A percentile compares a stretch with the other conserved stretches of the same genome.
Conservation (phyloP, 2,113 vertebrate species). For the Chamaea fasciata region DNA sequence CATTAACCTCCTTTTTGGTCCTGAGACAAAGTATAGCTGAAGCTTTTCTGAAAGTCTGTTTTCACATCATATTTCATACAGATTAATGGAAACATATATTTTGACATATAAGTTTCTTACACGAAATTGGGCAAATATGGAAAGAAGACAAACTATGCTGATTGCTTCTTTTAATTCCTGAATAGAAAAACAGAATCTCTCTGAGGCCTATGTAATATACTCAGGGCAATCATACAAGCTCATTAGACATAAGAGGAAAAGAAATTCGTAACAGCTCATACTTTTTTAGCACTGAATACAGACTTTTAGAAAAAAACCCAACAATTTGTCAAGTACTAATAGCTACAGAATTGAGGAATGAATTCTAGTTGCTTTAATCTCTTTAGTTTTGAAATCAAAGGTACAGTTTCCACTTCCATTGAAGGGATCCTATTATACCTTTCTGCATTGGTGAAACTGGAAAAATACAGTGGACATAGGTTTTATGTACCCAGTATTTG, state of each 20-base stretch:
- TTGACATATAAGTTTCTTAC: neutral
- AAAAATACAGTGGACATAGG: neutral
- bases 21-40: neutral
- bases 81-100: neutral
- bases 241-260: neutral
- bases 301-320: neutral
- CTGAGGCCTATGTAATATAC: neutral
- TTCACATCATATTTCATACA: neutral
- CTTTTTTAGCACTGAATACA: neutral
- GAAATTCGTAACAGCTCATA: neutral
- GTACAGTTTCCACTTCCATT: neutral
- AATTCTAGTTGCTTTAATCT: neutral
- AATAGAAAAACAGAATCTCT: neutral
- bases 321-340: neutral
- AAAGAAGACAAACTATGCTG: neutral
- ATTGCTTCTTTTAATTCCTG: neutral
- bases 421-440: neutral
- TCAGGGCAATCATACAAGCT: neutral
- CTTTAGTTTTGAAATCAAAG: neutral
- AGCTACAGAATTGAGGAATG: neutral
- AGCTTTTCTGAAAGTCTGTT: neutral
- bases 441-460: neutral
- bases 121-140: neutral
- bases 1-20: neutral
- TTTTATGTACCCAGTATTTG: neutral